Evolutionary conservation across 2,113 vertebrate genomes (phyloP).

Genomic region (Perognathus longimembris): DNA sequence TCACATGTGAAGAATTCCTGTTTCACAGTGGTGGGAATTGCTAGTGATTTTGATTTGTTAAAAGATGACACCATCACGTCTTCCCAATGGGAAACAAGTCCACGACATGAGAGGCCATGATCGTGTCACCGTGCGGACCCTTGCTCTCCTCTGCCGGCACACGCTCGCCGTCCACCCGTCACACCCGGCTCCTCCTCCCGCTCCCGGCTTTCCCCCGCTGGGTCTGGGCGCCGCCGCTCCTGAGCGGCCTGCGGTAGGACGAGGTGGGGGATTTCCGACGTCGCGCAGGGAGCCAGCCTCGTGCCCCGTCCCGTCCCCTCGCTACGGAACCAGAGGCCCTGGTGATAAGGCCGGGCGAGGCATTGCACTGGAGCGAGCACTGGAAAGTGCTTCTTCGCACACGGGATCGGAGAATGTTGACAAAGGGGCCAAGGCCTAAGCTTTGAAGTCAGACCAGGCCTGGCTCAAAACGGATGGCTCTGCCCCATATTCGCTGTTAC

Average conservation of each 20-base stretch:
- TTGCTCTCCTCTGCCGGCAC: neutral
- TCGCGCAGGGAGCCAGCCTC: too few relatives aligned
- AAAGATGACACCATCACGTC: constrained; percentile 11
- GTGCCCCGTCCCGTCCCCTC: neutral
- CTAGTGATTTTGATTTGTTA: constrained; percentile 30
- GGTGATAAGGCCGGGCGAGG: neutral
- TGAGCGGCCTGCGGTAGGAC: too few relatives aligned
- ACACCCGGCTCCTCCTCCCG: too few relatives aligned
- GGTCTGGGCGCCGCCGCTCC: neutral
- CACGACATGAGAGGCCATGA: neutral
- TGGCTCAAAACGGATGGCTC: neutral
- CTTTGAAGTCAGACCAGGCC: constrained; percentile 5
- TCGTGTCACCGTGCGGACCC: neutral
- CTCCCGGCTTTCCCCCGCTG: neutral
- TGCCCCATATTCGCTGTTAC: neutral
- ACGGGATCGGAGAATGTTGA: neutral
- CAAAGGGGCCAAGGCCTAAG: neutral
- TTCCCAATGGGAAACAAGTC: neutral
- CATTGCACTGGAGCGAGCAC: neutral
- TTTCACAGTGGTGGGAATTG: constrained; percentile 33
- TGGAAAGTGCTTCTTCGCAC: neutral
- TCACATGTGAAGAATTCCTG: constrained; percentile 32
- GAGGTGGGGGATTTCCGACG: too few relatives aligned
- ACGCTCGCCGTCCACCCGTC: too few relatives aligned
- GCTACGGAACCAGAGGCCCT: neutral